These are phyloP conservation scores for Sebastes flavidus DNA, from an alignment of 2,797 vertebrate species.

Conservation along the genomic window DNA sequence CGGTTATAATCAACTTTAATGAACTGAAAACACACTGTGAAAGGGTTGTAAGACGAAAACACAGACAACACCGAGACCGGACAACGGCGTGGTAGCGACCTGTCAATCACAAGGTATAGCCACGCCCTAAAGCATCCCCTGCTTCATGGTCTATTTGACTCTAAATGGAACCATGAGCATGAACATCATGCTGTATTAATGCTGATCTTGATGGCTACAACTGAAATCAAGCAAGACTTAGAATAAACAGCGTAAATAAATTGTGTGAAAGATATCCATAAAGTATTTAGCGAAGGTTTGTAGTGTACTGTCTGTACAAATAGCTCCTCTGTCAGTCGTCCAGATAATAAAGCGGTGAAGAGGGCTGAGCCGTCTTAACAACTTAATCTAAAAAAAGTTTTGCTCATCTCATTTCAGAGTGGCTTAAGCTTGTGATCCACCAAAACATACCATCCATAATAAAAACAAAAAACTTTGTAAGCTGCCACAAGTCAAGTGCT, in stretches of 20 bases:
- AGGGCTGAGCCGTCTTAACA: not conserved
- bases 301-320: not conserved
- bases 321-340: not conserved
- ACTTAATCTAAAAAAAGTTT: conserved; percentile 29
- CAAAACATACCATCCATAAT: conserved; percentile 57
- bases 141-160: no score
- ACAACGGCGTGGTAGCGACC: no score
- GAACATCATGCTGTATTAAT: no score
- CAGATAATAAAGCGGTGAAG: conserved; percentile 1
- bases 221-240: not conserved
- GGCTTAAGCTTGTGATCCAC: conserved; percentile 45
- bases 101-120: no score
- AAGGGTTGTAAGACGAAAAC: no score
- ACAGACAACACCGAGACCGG: no score
- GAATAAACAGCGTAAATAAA: not conserved
- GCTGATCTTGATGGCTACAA: not conserved
- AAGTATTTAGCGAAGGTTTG: not conserved
- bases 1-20: no score
- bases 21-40: no score
- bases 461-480: conserved; percentile 62
- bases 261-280: not conserved
- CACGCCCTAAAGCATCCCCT: no score
- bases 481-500: conserved; percentile 68
- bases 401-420: conserved; percentile 24
- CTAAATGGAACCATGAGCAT: no score